Base-by-base conservation (phyloP, 2,113 vertebrate species). In the Tinamus guttatus region DNA sequence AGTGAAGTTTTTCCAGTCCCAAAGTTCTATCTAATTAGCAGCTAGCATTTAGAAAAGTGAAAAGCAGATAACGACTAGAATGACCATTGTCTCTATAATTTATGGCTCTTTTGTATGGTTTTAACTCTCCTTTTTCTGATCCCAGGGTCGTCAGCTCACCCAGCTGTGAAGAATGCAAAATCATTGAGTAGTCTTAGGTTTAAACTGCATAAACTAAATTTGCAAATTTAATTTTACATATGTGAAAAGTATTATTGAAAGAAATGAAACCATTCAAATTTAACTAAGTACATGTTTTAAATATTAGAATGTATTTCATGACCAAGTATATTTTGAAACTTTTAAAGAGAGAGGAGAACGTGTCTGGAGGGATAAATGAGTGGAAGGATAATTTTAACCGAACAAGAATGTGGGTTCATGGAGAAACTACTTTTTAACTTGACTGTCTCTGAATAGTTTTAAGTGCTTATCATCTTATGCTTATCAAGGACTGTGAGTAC, bases 221-320 rank as follows among this genome's bases (percentile, higher is more conserved):
- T 0, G 3, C 14, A 1, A 17, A 71, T 86, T 77, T 45, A 67
- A 38, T 75, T 91, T 77, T 54, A 51, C 0, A 0, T 62, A 17
- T 34, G 36, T 75, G 9, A 76, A 64, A 86, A 75, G 3, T 49
- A 54, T 65, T 62, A 51, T 18, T 74, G 49, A 87, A 69, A 36
- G 40, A 91, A 82, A 67, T 4, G 0, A 13, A 86, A 51, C 7
- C 0, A 52, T 63, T 76, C 65, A 43, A 27, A 62, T 78, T 94
- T 28, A 64, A 5, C 13, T 62, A 79, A 3, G 4, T 81, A 20
- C 22, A 47, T 59, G 13, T 34, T 90, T 90, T n/a, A 43, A 75
- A 30, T 12, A 79, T 65, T 84, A 10, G 40, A 89, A 11, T 2
- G 6, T 67, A 18, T 73, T 87, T 86, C 10, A 68, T 47, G 3